These are phyloP conservation scores for Hymenochirus boettgeri DNA, from an alignment of 2,113 vertebrate species.

Conservation along the genomic window DNA sequence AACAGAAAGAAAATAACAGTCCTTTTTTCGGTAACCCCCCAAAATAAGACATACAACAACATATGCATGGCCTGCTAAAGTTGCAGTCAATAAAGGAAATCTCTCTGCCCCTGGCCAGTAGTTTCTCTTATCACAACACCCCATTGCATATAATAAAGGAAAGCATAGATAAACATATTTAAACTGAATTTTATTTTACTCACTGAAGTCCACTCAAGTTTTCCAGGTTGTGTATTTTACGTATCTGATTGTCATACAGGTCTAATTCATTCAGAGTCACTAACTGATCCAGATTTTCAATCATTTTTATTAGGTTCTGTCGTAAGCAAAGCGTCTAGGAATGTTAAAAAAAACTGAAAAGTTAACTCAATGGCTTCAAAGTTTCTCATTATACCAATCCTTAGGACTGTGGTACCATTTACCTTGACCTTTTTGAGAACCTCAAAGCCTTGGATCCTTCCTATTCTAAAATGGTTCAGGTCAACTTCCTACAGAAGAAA, in stretches of 20 bases:
- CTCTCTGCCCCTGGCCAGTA: no score
- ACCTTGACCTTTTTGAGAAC: constrained; percentile 94
- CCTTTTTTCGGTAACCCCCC: no score
- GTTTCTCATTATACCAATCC: no score
- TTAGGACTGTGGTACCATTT: constrained; percentile 28
- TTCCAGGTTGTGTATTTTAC: constrained; percentile 88
- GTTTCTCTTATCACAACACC: no score
- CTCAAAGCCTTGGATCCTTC: constrained; percentile 92
- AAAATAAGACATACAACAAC: no score
- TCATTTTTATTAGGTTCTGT: constrained; percentile 91
- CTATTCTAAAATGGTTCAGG: constrained; percentile 93
- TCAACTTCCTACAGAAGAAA: constrained; percentile 83
- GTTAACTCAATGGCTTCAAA: no score
- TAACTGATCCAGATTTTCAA: constrained; percentile 89
- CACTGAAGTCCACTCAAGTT: constrained; percentile 83
- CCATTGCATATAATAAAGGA: no score
- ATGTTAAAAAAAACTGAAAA: no score
- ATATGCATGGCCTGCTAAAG: no score
- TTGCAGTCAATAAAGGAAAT: not conserved
- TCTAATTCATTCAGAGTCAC: constrained; percentile 81
- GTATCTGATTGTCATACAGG: constrained; percentile 96
- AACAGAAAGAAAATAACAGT: no score
- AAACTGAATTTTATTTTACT: constrained; percentile 55
- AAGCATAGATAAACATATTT: no score
- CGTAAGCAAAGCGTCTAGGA: constrained; percentile 86